Base-by-base conservation (phyloP, 1,140 invertebrate genomes). In the Panagrolaimus sp. region DNA sequence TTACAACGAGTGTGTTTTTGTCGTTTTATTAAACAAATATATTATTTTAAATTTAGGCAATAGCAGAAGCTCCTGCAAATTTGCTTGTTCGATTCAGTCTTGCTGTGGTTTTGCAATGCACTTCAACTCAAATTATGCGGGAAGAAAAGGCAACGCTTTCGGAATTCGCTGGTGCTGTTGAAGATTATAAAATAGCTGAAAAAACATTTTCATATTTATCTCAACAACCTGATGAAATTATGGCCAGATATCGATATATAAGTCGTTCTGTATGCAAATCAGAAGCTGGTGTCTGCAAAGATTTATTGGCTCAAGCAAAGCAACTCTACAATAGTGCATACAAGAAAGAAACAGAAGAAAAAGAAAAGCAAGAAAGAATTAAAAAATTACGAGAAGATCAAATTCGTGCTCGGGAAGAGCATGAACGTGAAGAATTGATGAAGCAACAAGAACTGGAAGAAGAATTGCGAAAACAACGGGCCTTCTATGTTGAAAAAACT, bases 261-360 rank as follows among this genome's bases (percentile, higher is more conserved):
- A 21, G 15, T 26, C 52, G 52, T 0, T 12, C 15, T 5, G 28
- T 28, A 2, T 58, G 52, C 17, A 21, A 58, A 28, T n/a, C 12
- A n/a, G 52, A 58, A 58, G 52, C 52, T n/a, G 21, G 52, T 58
- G 21, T 21, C 17, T 58, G 52, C 52, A 58, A 58, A 28, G 52
- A 58, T 24, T 17, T 58, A 12, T 28, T 58, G 15, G 21, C 21
- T 28, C 52, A 58, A 58, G 52, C 21, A 21, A 58, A 58, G 10
- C 52, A 58, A 28, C 28, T 26, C 52, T 58, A 58, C 17, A 58
- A 21, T 1, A 26, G 21, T 10, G 52, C 52, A 12, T 21, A 26
- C 5, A 58, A 58, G 17, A 58, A 58, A 28, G 52, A 58, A 28
- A 21, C 21, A 26, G 52, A 58, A 28, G 52, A 58, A 21, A 21